Conservation (phyloP, 1,140 invertebrate genomes). For the Leucophenga varia region DNA sequence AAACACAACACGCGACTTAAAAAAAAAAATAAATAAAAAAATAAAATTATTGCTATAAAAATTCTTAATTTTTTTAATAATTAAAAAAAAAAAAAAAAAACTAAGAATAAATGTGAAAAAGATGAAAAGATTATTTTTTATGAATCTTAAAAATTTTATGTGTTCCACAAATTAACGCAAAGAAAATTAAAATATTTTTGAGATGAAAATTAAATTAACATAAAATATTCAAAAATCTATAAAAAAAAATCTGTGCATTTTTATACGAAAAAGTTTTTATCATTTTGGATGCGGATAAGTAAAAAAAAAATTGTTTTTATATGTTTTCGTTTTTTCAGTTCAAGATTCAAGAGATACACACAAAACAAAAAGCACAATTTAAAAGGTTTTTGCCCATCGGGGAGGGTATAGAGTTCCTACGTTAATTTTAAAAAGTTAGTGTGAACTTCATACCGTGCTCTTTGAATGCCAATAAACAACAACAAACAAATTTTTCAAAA, state of each 20-base stretch:
- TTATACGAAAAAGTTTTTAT: too few relatives aligned
- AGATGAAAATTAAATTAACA: too few relatives aligned
- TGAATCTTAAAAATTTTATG: not conserved
- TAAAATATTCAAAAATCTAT: too few relatives aligned
- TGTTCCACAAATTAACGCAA: constrained; percentile 10
- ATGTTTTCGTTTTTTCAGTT: constrained; percentile 11
- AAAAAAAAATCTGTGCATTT: too few relatives aligned
- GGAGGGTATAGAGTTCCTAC: constrained; percentile 58
- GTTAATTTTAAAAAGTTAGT: constrained; percentile 51
- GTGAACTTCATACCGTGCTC: constrained; percentile 58
- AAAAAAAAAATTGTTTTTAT: constrained; percentile 9
- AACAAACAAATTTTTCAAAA: too few relatives aligned
- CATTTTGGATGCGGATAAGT: constrained; percentile 27
- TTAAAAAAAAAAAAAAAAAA: constrained; percentile 7
- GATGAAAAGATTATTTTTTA: too few relatives aligned
- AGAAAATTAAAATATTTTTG: not conserved
- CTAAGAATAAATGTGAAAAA: constrained; percentile 4
- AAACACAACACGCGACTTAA: constrained; percentile 15
- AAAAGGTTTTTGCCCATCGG: constrained; percentile 56
- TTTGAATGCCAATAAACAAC: constrained; percentile 55
- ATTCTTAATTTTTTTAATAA: too few relatives aligned
- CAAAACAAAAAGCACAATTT: not conserved
- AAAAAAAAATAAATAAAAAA: constrained; percentile 19
- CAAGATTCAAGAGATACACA: constrained; percentile 22
- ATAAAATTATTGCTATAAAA: constrained; percentile 17